Percentiles rank a stretch among this genome's conserved stretches.
Conservation (phyloP, 2,888 invertebrate genomes). For the Fissipunctia ypsillon region DNA sequence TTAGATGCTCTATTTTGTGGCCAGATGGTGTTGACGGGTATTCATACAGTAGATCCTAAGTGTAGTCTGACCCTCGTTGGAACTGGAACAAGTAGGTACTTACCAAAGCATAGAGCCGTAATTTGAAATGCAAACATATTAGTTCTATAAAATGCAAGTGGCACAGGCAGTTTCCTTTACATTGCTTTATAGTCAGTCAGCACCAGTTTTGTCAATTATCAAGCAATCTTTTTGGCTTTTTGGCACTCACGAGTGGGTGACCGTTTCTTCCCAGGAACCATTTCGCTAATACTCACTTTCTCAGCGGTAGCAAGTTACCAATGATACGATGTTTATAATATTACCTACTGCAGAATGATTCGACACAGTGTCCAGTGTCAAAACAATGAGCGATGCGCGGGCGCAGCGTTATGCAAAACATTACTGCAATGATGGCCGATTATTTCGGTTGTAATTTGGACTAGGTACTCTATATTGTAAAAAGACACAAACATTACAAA, state of each 20-base stretch:
- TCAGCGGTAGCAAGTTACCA: background rate
- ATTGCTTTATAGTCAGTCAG: background rate
- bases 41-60: background rate
- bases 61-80: background rate
- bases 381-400: conserved; percentile 41
- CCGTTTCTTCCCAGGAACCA: background rate
- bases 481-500: background rate
- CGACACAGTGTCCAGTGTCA: conserved; percentile 46
- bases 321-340: conserved; percentile 43
- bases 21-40: background rate
- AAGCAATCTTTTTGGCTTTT: background rate
- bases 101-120: background rate
- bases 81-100: background rate
- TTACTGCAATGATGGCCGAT: background rate
- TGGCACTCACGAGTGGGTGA: no score
- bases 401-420: conserved; percentile 33
- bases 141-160: background rate
- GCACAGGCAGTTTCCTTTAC: background rate
- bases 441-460: background rate
- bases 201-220: no score
- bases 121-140: background rate
- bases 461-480: background rate
- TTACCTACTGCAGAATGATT: conserved; percentile 12
- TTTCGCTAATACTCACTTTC: conserved; percentile 2
- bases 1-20: conserved; percentile 1